Evolutionary conservation across 1,140 invertebrate genomes (phyloP), one percentile per base, ranked within the genome.

Genomic region (Orussus abietinus): DNA sequence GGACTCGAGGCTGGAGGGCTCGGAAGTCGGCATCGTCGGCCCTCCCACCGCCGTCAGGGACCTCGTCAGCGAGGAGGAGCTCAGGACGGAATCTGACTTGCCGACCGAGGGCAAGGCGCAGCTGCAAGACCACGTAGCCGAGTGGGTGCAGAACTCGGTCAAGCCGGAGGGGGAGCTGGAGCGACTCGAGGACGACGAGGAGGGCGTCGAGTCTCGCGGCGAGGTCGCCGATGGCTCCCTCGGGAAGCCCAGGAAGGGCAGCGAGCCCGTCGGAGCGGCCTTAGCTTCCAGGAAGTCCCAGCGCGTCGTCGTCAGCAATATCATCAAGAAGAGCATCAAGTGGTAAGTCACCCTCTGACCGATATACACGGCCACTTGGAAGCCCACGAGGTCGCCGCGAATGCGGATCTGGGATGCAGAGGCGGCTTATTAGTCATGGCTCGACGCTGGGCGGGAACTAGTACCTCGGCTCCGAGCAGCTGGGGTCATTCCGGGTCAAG

Each of bases 301-400:
- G 17, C 60, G 59, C 35, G 57, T 72, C 35, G 57, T 72, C 37
- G 57, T 71, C 33, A 64, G 53, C 42, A 71, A 62, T 42, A 73
- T 66, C 40, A 69, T 73, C 30, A 64, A 67, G 36, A 58, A 53
- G 29, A 69, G 62, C 51, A 71, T 65, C 38, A 64, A 67, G 51
- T 71, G 65, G 70, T 72, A 47, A 71, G 67, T 61, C 17, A 20
- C 10, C 10, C 12, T 2, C n/a, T n/a, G n/a, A n/a, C n/a, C n/a
- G n/a, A n/a, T n/a, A n/a, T n/a, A n/a, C n/a, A n/a, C n/a, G n/a
- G 1, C 25, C n/a, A 26, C 25, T 9, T n/a, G n/a, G 10, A 28
- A n/a, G 12, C 10, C 12, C 10, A 26, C 25, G 2, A 12, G 12
- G 25, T n/a, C 12, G 10, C 10, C 12, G 25, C 12, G 25, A 10